Conservation (phyloP, 2,797 vertebrate genomes). For the Rhynchotus rufescens region DNA sequence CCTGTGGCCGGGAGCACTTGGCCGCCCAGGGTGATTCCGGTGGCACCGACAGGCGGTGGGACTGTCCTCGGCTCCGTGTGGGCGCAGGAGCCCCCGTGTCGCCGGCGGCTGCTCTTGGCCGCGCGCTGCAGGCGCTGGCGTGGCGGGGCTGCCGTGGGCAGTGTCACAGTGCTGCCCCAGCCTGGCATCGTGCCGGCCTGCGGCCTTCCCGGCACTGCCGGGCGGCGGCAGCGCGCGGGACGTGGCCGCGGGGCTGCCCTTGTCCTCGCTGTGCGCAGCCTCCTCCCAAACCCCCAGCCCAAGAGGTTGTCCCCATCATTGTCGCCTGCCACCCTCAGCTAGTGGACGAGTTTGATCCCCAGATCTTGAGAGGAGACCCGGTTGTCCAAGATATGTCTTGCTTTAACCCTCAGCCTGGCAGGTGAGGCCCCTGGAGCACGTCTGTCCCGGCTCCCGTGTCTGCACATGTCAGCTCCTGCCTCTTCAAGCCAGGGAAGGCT, state of each 20-base stretch:
- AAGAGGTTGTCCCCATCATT: background rate
- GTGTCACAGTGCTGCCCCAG: accelerated
- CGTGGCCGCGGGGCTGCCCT: background rate
- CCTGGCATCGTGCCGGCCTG: background rate
- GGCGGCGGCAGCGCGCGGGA: background rate
- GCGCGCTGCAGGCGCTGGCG: background rate
- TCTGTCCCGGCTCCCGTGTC: background rate
- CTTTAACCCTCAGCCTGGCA: background rate
- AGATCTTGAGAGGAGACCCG: background rate
- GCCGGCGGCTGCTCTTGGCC: background rate
- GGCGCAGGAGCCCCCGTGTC: accelerated
- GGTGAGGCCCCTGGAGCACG: background rate
- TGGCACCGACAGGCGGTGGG: background rate
- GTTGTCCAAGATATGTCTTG: background rate
- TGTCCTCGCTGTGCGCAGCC: background rate
- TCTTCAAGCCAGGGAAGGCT: background rate
- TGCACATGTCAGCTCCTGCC: background rate
- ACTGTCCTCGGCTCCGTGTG: background rate
- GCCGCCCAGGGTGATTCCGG: background rate
- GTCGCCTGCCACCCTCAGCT: too few species aligned
- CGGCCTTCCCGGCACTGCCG: too few species aligned
- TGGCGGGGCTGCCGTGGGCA: background rate
- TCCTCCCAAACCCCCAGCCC: background rate
- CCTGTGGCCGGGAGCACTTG: background rate
- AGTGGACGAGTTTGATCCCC: too few species aligned